These are phyloP conservation scores for Bembecia ichneumoniformis DNA, from an alignment of 2,888 invertebrate species.

Conservation along the genomic window DNA sequence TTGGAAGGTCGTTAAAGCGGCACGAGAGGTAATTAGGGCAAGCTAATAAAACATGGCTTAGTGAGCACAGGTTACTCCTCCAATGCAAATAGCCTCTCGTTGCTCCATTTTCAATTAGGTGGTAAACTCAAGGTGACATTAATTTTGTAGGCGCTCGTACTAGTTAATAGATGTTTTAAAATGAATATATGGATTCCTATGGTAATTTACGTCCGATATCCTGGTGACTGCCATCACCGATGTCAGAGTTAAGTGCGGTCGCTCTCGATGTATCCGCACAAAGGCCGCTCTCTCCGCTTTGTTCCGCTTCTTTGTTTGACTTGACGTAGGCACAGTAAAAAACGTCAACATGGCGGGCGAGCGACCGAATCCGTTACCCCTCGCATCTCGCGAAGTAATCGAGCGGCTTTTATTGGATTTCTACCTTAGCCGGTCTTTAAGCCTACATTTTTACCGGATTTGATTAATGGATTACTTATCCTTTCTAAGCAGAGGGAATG, in stretches of 20 bases:
- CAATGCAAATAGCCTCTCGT: constrained; percentile 15
- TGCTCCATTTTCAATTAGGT: neutral
- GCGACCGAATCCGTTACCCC: constrained; percentile 15
- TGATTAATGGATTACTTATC: constrained; percentile 13
- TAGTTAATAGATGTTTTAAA: neutral
- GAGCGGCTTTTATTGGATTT: constrained; percentile 28
- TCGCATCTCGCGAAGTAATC: constrained; percentile 20
- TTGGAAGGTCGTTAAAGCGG: constrained; percentile 46
- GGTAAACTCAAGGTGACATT: neutral
- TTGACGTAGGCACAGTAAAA: constrained; percentile 49
- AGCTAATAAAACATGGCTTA: constrained; percentile 53
- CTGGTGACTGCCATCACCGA: constrained; percentile 32
- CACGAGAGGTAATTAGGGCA: constrained; percentile 58
- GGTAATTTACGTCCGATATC: constrained; percentile 5
- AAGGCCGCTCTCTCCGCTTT: constrained; percentile 65
- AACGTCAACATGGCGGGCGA: constrained; percentile 35
- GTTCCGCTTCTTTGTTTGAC: constrained; percentile 65
- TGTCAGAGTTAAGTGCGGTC: constrained; percentile 59
- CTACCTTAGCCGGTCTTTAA: constrained; percentile 6
- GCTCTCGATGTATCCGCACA: constrained; percentile 53
- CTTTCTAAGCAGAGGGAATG: constrained; percentile 6
- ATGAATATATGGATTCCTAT: constrained; percentile 3
- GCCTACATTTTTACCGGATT: constrained; percentile 12
- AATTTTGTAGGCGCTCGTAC: neutral
- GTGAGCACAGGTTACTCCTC: constrained; percentile 39